Percentiles rank a stretch among this genome's conserved stretches.
Conservation (phyloP, 2,888 invertebrate genomes). For the Copidosoma aretas region DNA sequence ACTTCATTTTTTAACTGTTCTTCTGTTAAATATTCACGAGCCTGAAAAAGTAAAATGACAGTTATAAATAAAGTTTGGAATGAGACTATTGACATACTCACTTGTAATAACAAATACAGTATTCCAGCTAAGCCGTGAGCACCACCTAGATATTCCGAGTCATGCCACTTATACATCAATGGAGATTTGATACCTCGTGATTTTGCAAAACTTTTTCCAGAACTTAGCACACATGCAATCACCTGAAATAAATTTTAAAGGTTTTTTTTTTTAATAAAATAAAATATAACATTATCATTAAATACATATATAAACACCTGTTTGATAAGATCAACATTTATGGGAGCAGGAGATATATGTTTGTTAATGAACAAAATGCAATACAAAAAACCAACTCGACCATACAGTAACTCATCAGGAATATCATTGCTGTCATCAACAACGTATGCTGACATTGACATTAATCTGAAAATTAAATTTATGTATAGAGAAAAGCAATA, state of each 20-base stretch:
- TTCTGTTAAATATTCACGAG: constrained; percentile 66
- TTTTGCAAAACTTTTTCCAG: constrained; percentile 70
- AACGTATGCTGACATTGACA: constrained; percentile 66
- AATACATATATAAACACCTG: constrained; percentile 43
- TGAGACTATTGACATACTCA: constrained; percentile 50
- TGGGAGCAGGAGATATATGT: constrained; percentile 68
- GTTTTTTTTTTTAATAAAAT: constrained; percentile 13
- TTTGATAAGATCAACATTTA: constrained; percentile 67
- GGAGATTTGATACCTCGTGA: constrained; percentile 68
- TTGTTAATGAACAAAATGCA: constrained; percentile 78
- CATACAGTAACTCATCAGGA: constrained; percentile 86
- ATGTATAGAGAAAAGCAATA: constrained; percentile 3
- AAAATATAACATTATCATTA: constrained; percentile 11
- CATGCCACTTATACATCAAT: constrained; percentile 87
- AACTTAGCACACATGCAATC: constrained; percentile 67
- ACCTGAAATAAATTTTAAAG: constrained; percentile 65
- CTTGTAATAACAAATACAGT: constrained; percentile 81
- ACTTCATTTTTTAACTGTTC: constrained; percentile 68
- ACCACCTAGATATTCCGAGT: constrained; percentile 83
- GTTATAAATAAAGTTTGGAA: background rate
- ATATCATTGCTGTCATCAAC: constrained; percentile 64
- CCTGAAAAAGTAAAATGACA: constrained; percentile 59
- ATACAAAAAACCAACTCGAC: constrained; percentile 83
- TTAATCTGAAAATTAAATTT: constrained; percentile 64
- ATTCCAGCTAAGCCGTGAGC: constrained; percentile 91